These are phyloP conservation scores for Chelon labrosus DNA, from an alignment of 2,797 vertebrate genomes.

Conservation along the genomic window DNA sequence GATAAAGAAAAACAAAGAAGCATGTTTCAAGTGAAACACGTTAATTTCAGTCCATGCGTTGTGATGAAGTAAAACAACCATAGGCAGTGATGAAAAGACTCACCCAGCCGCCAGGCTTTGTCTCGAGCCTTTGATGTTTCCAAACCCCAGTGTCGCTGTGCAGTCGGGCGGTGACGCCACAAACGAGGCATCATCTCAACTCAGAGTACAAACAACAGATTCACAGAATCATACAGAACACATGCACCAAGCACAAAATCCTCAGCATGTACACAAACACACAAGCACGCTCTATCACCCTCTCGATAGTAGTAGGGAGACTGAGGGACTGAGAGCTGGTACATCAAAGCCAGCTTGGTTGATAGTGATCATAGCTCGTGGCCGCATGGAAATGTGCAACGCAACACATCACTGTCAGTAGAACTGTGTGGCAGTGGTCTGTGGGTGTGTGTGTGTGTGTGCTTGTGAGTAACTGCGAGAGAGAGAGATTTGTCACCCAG, in stretches of 20 bases:
- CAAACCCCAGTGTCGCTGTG: conserved; percentile 43
- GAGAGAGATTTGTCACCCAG: conserved; percentile 22
- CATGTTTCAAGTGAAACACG: conserved; percentile 2
- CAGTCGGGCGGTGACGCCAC: conserved; percentile 41
- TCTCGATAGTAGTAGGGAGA: conserved; percentile 44
- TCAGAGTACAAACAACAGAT: conserved; percentile 43
- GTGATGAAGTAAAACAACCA: conserved; percentile 69
- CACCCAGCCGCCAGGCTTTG: conserved; percentile 52
- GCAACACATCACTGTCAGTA: conserved; percentile 56
- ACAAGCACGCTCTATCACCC: conserved; percentile 25
- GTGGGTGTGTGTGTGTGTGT: conserved; percentile 17
- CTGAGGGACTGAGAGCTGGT: conserved; percentile 42
- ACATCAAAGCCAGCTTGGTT: conserved; percentile 72
- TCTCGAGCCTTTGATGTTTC: conserved; percentile 72
- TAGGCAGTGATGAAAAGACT: conserved; percentile 72
- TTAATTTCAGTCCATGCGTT: conserved; percentile 16
- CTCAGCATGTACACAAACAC: conserved; percentile 13
- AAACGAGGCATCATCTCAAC: conserved; percentile 50
- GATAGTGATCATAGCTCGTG: conserved; percentile 72
- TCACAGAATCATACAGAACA: conserved; percentile 35
- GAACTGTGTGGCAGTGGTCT: conserved; percentile 27
- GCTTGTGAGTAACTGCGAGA: conserved; percentile 11
- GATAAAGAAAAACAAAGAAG: conserved; percentile 12
- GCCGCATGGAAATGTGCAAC: conserved; percentile 58
- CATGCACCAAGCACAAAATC: neutral